Conservation (phyloP, 2,113 vertebrate species). For the Circaetus gallicus region DNA sequence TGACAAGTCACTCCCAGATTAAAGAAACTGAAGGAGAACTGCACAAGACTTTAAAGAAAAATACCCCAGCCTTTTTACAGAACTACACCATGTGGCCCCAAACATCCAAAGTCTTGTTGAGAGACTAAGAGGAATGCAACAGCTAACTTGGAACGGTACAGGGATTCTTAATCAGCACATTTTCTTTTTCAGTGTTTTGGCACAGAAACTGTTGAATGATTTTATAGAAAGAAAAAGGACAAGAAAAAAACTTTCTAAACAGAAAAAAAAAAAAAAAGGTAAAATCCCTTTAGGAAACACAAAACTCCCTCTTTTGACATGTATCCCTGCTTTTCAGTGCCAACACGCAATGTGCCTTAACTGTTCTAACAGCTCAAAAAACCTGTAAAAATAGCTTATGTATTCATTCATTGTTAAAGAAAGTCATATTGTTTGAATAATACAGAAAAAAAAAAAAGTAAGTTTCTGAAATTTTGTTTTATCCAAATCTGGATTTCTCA, state of each 20-base stretch:
- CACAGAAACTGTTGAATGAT: not conserved
- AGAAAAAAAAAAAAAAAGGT: not conserved
- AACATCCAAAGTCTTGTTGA: not conserved
- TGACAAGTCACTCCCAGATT: not conserved
- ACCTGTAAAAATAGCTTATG: not conserved
- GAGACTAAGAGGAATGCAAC: not conserved
- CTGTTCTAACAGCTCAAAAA: not conserved
- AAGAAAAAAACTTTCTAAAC: not conserved
- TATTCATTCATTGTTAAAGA: not conserved
- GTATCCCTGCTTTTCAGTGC: not conserved
- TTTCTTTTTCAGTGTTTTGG: not conserved
- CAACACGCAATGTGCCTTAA: not conserved
- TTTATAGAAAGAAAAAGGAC: not conserved
- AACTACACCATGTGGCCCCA: not conserved
- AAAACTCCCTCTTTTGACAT: not conserved
- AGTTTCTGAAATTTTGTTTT: not conserved
- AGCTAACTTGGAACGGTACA: not conserved
- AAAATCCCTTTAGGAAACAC: not conserved
- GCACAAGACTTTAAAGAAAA: not conserved
- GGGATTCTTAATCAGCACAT: not conserved
- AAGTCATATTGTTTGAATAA: not conserved
- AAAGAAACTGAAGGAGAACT: not conserved
- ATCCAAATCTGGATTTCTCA: not conserved
- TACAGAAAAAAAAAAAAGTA: not conserved
- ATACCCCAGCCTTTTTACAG: not conserved